Base-by-base conservation (phyloP, 2,888 invertebrate genomes). In the Rotaria sp. region DNA sequence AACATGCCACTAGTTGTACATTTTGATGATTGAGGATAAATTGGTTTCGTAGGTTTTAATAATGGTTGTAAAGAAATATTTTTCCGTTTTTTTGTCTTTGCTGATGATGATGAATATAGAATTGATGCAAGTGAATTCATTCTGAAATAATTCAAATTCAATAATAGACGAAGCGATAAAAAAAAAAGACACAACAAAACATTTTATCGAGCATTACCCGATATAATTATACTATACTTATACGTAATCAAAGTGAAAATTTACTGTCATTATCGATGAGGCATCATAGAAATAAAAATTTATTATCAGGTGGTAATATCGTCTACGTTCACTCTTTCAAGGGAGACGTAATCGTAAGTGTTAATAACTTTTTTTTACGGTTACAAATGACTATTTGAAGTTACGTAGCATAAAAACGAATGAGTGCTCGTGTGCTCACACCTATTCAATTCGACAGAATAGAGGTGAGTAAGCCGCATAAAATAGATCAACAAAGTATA, bases 221-320 rank as follows among this genome's bases (percentile, higher is more conserved):
- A 59, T n/a, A 30, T 59, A 59, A 59, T 59, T 59, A 13, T 59
- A 15, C 35, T 18, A 35, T 55, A 55, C 35, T 38, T 35, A 38
- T 35, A 67, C 67, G 67, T 67, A 67, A 67, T 67, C 67, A 67
- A 67, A 67, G 67, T 67, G 67, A 67, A 67, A 67, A 67, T 67
- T 67, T 67, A 67, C 67, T 67, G 67, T 67, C 67, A 67, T 67
- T 67, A 67, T 67, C 67, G 67, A 67, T 67, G 67, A 67, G 35
- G 35, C 35, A 35, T 67, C 35, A 21, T 35, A 35, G 67, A 67
- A 35, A 67, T 35, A 13, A 67, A 35, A 35, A 67, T 35, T 67
- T 59, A 35, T 67, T 67, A 67, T 67, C 67, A 67, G 67, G 67
- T 67, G 67, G 67, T 67, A 67, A 67, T 67, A 67, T 67, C 67